Evolutionary conservation across 2,888 invertebrate species (phyloP).

Genomic region (Mactromeris polynyma): DNA sequence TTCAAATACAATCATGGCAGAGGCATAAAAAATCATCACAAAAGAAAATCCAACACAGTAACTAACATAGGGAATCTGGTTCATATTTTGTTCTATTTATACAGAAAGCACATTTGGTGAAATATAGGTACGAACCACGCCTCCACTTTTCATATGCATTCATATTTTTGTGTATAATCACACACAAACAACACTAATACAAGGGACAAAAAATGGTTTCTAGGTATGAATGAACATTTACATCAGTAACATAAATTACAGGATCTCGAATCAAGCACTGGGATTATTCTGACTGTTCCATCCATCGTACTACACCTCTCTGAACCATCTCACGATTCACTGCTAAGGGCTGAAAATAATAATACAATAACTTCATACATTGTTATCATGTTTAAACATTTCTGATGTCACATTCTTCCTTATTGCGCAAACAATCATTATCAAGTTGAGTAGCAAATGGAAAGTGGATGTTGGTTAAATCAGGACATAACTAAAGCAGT

Average conservation of each 20-base stretch:
- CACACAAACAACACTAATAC: neutral
- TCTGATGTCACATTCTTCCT: too few species aligned
- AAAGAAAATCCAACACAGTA: too few species aligned
- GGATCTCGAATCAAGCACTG: neutral
- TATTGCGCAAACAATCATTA: too few species aligned
- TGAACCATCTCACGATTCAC: slow-evolving; percentile 95
- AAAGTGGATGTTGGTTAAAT: too few species aligned
- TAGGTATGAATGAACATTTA: neutral
- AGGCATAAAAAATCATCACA: too few species aligned
- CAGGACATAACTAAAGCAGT: too few species aligned
- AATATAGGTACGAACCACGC: neutral
- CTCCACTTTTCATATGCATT: neutral
- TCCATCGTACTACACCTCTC: slow-evolving; percentile 93
- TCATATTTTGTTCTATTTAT: neutral
- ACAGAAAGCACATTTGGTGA: neutral
- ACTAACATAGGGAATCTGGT: neutral
- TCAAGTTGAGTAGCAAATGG: too few species aligned
- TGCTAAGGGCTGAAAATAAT: slow-evolving; percentile 92
- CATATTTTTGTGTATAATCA: neutral
- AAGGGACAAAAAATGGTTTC: neutral
- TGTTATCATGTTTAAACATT: neutral
- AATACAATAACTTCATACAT: neutral
- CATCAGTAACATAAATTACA: neutral
- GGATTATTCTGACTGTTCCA: slow-evolving; percentile 69
- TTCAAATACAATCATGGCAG: too few species aligned